Evolutionary conservation across 2,888 invertebrate genomes (phyloP).

Genomic region (Melangyna quadrimaculata): DNA sequence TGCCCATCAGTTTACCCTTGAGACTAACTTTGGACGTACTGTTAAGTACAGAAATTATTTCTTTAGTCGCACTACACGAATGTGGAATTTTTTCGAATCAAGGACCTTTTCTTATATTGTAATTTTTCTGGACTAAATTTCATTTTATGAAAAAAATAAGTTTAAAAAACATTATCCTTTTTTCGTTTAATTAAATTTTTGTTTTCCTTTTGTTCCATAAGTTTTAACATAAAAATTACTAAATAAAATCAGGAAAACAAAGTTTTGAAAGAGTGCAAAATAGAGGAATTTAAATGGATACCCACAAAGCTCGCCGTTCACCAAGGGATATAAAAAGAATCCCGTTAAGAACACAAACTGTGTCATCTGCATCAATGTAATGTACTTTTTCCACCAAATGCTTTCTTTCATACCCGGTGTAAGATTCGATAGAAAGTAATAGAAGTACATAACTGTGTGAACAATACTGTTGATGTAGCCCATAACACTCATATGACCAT

Average conservation of each 20-base stretch:
- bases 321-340: constrained; percentile 82
- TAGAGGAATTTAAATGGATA: constrained; percentile 83
- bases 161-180: too few relatives aligned
- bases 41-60: too few relatives aligned
- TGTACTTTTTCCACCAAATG: constrained; percentile 91
- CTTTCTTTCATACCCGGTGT: constrained; percentile 86
- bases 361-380: constrained; percentile 90
- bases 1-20: too few relatives aligned
- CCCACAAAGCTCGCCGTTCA: constrained; percentile 82
- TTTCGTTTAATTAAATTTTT: neutral
- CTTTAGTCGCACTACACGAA: too few relatives aligned
- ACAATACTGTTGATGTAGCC: constrained; percentile 88
- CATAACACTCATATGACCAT: constrained; percentile 85
- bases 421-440: constrained; percentile 89
- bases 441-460: constrained; percentile 91
- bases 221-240: constrained; percentile 86
- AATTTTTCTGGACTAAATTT: too few relatives aligned
- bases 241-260: constrained; percentile 86
- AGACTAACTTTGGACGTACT: too few relatives aligned
- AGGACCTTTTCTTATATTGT: too few relatives aligned
- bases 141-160: too few relatives aligned
- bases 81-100: too few relatives aligned
- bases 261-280: constrained; percentile 85
- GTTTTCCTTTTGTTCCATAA: constrained; percentile 81
- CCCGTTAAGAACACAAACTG: constrained; percentile 84